Base-by-base conservation (phyloP, 2,113 vertebrate genomes). In the Etia nguti region DNA sequence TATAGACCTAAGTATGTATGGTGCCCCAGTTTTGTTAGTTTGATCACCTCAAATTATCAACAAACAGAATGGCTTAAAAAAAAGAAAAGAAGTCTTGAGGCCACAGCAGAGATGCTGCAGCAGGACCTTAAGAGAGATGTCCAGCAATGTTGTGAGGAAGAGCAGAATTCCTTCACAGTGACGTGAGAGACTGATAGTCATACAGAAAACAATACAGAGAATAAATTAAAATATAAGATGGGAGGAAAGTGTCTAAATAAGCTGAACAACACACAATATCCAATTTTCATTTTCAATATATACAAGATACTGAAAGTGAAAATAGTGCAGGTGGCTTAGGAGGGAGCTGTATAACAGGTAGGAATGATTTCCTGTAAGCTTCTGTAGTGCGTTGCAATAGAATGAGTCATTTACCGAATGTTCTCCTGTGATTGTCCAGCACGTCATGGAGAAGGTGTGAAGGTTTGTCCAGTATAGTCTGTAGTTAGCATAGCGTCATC, bases 221-320 rank as follows among this genome's bases (percentile, higher is more conserved):
- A n/a, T n/a, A n/a, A 26, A 3, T 46, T 73, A 43, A 73, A 73
- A 0, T 73, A 46, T 26, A 73, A 16, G 13, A 65, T 26, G 2
- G 3, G 38, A 6, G 7, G 4, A 0, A 0, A 4, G 41, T 73
- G 13, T 73, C 22, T 46, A 73, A 73, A 46, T 73, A 26, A 46
- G 8, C 46, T 46, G 13, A 73, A 73, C 38, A 73, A 26, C 65
- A 73, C 65, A 43, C 65, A 73, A 6, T 26, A 73, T 6, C n/a
- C 1, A 43, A 16, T 73, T 73, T 73, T 73, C 0, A 46, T 22
- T 73, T 16, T 73, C 65, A 46, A 46, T 73, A 43, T 10, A 70
- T 73, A 16, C 22, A 43, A 43, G 1, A 10, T 43, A 26, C n/a
- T 0, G 38, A 73, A 46, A 73, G 65, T 1, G 15, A 46, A 73